Evolutionary conservation across 1,140 invertebrate genomes (phyloP), one percentile per base, ranked within the genome.

Genomic region (Phocides pigmalion): DNA sequence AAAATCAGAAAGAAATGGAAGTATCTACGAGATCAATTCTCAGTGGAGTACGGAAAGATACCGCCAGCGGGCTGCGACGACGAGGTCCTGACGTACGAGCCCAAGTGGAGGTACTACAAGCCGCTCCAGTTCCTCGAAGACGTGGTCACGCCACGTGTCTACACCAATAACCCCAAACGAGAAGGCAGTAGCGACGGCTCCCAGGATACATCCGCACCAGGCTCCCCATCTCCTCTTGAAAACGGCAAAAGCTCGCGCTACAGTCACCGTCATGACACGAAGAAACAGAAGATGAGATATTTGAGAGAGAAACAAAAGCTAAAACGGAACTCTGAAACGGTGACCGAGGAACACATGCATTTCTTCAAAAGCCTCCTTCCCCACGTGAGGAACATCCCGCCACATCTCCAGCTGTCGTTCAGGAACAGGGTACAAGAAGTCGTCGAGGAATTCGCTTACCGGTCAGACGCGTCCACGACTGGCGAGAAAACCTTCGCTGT

Each of bases 361-460:
- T 68, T 68, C 56, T 68, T 68, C 15, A 68, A 63, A 39, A 68
- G 66, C n/a, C 20, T 68, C 1, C 12, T 68, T 5, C 66, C 66
- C 9, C 66, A 68, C 32, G 25, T 68, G 11, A 6, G 49, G 1
- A 68, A 42, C 56, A 68, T 68, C 6, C 66, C 66, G 0, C 20
- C 22, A 22, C 42, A 68, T 35, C 39, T 58, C 14, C 54, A 58
- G 12, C 41, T 58, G 9, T 58, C 54, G 0, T 58, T 58, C 22
- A 44, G 54, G 41, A 58, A 58, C 22, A 25, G 42, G 8, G 11
- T 58, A 4, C 54, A 58, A 12, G 54, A 46, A 16, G 54, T 59
- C 0, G 54, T 59, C 8, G 54, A 59, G 42, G 54, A 59, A 42
- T 59, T 59, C 25, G 54, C 54, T 1, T 59, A 59, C 42, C 15